Percentiles rank a stretch among this genome's conserved stretches.
phyloP scores from a whole-genome alignment of 2,113 vertebrate genomes.

The Pao palembangensis region DNA sequence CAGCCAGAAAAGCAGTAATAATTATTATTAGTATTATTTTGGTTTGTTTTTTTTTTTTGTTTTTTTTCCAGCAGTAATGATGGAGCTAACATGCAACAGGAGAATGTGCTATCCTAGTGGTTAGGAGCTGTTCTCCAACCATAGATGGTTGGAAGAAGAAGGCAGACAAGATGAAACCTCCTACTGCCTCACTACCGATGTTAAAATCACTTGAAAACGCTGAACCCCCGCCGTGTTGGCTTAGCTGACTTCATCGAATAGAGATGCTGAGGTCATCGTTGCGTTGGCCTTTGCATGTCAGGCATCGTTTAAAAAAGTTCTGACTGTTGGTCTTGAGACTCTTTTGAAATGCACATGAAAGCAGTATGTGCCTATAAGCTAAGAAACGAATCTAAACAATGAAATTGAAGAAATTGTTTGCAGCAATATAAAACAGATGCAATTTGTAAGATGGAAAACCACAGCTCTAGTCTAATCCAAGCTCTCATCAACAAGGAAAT shows the following conservation, averaged over 20 bases:
- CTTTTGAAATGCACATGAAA: neutral
- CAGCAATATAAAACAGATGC: constrained; percentile 3
- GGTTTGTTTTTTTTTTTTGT: too few species aligned
- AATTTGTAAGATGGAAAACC: constrained; percentile 5
- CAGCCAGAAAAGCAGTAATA: too few species aligned
- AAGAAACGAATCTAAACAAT: neutral
- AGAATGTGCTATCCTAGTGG: too few species aligned
- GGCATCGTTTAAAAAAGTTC: neutral
- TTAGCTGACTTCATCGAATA: neutral
- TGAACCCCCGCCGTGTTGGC: neutral
- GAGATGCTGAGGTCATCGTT: neutral
- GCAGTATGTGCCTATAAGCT: neutral
- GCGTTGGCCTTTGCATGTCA: neutral
- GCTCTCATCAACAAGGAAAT: constrained; percentile 28
- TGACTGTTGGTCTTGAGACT: neutral
- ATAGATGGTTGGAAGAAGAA: too few species aligned
- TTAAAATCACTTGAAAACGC: neutral
- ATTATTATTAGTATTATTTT: too few species aligned
- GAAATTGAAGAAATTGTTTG: neutral
- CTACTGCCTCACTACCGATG: too few species aligned
- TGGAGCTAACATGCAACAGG: too few species aligned
- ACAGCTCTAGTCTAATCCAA: neutral
- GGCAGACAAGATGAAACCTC: too few species aligned
- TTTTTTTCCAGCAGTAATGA: too few species aligned
- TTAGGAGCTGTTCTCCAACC: too few species aligned